Base-by-base conservation (phyloP, 2,113 vertebrate species). In the Lepus americanus region DNA sequence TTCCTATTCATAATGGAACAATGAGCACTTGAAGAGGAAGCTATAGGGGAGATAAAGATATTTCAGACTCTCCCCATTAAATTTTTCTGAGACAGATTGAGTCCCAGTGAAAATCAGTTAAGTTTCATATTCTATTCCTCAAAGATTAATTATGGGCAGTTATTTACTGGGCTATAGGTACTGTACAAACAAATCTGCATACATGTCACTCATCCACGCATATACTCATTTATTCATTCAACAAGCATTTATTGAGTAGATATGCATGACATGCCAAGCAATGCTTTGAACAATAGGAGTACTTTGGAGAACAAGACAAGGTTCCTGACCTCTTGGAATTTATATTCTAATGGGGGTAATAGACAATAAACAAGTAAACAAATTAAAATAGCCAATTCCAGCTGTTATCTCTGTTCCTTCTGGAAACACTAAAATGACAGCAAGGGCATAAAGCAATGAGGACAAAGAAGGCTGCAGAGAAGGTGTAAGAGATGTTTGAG, bases 351-450 rank as follows among this genome's bases (percentile, higher is more conserved):
- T 70, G 59, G 9, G 63, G n/a, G 9, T 89, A 23, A 72, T 19
- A 86, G 92, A 87, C 64, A 84, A 67, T 66, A 86, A 87, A 77
- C 12, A 88, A 78, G 33, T 29, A 78, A 77, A 67, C 6, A 64
- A 83, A 69, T 81, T 82, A 86, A 94, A 94, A 79, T 12, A 77
- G 89, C n/a, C 23, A 88, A 39, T 73, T 81, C 72, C 20, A 77
- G 55, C 70, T 61, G 9, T 79, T 87, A 69, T 63, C 44, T 64
- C 69, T 49, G 14, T 82, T 90, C 27, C 29, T 96, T 94, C 49
- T 70, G 63, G n/a, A 88, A 94, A 85, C 29, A 90, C 29, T 90
- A 79, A 90, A 70, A 90, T 87, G 66, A 69, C 13, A 77, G 36
- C 70, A 85, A 81, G 79, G 27, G 49, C 49, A 90, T 25, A 85